These are phyloP conservation scores for Taphrorychus bicolor DNA, from an alignment of 2,888 invertebrate species.

Conservation along the genomic window DNA sequence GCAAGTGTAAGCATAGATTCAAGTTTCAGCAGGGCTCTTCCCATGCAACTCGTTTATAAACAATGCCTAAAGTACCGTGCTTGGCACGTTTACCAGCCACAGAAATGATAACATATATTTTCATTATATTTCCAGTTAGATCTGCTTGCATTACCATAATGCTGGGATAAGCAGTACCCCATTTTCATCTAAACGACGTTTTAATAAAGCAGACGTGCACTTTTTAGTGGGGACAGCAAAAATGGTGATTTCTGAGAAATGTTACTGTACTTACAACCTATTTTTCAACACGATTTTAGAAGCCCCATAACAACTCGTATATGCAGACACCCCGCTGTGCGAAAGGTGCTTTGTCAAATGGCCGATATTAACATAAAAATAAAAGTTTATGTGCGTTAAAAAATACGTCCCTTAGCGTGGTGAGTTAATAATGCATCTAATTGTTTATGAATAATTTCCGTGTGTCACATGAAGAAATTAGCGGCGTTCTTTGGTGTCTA, in stretches of 20 bases:
- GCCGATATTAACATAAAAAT: constrained; percentile 21
- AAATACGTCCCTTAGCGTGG: constrained; percentile 21
- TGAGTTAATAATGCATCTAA: constrained; percentile 30
- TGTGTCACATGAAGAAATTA: constrained; percentile 14
- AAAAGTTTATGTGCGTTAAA: constrained; percentile 18
- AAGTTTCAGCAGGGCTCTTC: neutral
- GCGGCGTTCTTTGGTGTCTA: neutral
- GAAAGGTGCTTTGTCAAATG: constrained; percentile 21
- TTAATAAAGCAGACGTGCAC: neutral
- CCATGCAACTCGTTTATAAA: neutral
- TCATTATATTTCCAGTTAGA: constrained; percentile 1
- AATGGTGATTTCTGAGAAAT: neutral
- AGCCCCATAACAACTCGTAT: neutral
- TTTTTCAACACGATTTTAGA: neutral
- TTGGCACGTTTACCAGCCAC: neutral
- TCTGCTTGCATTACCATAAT: neutral
- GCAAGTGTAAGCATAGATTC: neutral
- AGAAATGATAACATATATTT: constrained; percentile 3
- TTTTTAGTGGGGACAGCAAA: neutral
- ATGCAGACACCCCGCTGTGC: constrained; percentile 11
- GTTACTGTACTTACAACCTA: no score
- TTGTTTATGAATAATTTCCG: constrained; percentile 27
- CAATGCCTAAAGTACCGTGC: neutral
- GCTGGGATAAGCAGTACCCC: constrained; percentile 1
- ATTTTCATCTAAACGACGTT: constrained; percentile 1